These are phyloP conservation scores for Scaptomyza flava DNA, from an alignment of 2,888 invertebrate genomes.

Conservation along the genomic window DNA sequence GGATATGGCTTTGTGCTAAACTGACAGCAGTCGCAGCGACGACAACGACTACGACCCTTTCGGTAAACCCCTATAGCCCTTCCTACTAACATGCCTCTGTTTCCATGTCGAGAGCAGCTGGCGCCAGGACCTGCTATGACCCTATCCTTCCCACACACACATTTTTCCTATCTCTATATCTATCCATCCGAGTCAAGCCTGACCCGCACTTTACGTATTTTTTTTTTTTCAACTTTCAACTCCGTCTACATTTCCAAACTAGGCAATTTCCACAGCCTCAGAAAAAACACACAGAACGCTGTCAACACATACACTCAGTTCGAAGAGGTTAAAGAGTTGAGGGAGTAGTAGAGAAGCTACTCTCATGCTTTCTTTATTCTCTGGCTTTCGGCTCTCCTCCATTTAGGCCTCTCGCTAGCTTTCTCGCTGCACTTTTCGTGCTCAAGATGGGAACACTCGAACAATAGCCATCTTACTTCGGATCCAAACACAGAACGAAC, in stretches of 20 bases:
- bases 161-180: not conserved
- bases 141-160: slow-evolving; percentile 3
- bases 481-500: slow-evolving; percentile 38
- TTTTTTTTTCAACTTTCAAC: slow-evolving; percentile 12
- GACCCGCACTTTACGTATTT: slow-evolving; percentile 30
- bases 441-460: slow-evolving; percentile 45
- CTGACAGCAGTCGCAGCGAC: slow-evolving; percentile 47
- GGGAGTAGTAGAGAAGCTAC: not conserved
- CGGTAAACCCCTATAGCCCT: slow-evolving; percentile 14
- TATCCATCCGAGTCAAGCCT: slow-evolving; percentile 14
- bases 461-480: slow-evolving; percentile 35
- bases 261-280: slow-evolving; percentile 1
- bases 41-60: slow-evolving; percentile 21
- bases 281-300: not conserved
- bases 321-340: not conserved
- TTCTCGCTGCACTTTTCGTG: slow-evolving; percentile 55
- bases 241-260: not conserved
- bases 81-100: slow-evolving; percentile 3
- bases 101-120: slow-evolving; percentile 34
- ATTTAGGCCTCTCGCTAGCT: slow-evolving; percentile 14
- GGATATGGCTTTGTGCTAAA: slow-evolving; percentile 73
- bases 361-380: slow-evolving; percentile 13
- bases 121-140: slow-evolving; percentile 34
- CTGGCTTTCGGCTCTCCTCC: slow-evolving; percentile 7
- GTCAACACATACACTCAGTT: slow-evolving; percentile 9